phyloP scores from a whole-genome alignment of 1,140 invertebrate genomes.

The Brachystomella parvula region DNA sequence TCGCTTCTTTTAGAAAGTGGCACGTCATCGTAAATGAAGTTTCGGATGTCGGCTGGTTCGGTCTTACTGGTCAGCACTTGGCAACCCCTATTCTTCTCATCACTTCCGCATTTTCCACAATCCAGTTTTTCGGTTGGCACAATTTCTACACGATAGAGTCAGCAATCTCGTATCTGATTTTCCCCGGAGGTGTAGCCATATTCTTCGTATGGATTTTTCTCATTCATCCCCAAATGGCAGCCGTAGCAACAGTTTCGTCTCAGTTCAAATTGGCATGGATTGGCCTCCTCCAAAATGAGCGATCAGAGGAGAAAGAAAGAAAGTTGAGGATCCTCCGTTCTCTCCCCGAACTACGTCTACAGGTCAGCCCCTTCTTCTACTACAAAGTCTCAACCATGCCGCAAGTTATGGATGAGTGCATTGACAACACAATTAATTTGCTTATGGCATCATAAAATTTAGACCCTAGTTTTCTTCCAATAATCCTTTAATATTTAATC shows the following conservation, averaged over 20 bases:
- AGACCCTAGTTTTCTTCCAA: no score
- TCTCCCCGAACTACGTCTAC: neutral
- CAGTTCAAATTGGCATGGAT: neutral
- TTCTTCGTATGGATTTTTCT: conserved; percentile 4
- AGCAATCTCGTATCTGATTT: neutral
- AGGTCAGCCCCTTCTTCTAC: neutral
- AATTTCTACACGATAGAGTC: neutral
- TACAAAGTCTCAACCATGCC: conserved; percentile 5
- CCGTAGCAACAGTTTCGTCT: neutral
- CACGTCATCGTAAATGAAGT: no score
- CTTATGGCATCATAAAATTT: no score
- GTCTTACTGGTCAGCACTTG: neutral
- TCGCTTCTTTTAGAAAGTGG: no score
- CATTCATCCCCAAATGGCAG: conserved; percentile 2
- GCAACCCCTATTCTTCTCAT: neutral
- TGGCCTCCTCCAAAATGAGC: neutral
- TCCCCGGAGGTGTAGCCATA: neutral
- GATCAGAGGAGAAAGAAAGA: neutral
- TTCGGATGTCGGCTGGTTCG: no score
- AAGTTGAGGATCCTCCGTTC: neutral
- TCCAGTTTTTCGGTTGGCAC: neutral
- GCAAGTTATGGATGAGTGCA: neutral
- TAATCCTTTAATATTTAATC: no score
- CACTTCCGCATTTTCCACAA: neutral
- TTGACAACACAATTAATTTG: neutral